Conservation (phyloP, 2,113 vertebrate genomes). For the Solenodon paradoxus region DNA sequence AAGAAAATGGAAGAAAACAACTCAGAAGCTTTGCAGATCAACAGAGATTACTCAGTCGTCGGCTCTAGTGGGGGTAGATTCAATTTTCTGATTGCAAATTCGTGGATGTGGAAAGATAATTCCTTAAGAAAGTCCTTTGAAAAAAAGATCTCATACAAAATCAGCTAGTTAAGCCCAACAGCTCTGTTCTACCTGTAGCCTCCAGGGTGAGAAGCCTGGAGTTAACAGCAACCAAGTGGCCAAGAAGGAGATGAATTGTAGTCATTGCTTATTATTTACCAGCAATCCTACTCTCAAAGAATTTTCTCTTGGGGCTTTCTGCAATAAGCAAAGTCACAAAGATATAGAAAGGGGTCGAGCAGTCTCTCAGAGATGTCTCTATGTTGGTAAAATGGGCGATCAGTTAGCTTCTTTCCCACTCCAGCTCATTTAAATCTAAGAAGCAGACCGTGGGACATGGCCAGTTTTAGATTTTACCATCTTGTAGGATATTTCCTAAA, state of each 20-base stretch:
- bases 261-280: background rate
- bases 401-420: background rate
- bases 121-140: background rate
- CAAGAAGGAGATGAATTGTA: background rate
- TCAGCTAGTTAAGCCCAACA: background rate
- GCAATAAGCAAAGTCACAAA: background rate
- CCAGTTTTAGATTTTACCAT: background rate
- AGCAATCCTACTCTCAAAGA: background rate
- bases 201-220: background rate
- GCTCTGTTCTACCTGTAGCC: background rate
- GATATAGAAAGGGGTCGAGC: background rate
- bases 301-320: background rate
- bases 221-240: background rate
- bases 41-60: background rate
- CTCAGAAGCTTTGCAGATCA: background rate
- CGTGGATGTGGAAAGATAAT: background rate
- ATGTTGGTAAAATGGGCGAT: background rate
- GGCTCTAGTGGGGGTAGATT: background rate
- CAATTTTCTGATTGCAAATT: slow-evolving; percentile 31
- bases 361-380: background rate
- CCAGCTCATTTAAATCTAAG: background rate
- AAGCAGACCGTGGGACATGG: background rate
- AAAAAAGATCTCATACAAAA: background rate
- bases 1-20: background rate
- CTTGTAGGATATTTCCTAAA: background rate